Evolutionary conservation across 2,113 vertebrate species (phyloP).

Genomic region (Perccottus glenii): DNA sequence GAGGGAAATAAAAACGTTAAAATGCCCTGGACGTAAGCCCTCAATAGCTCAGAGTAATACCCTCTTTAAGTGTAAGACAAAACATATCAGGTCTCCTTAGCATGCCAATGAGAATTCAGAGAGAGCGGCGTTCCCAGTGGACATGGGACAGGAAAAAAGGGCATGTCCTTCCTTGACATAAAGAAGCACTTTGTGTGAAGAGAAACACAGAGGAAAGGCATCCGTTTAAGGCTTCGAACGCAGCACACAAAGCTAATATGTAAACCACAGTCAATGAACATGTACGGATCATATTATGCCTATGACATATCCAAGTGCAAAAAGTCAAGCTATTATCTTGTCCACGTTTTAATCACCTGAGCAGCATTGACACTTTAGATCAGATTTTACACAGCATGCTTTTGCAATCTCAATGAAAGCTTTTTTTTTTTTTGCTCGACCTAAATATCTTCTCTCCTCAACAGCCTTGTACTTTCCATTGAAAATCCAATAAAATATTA

Average conservation of each 20-base stretch:
- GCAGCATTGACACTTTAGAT: slow-evolving; percentile 48
- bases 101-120: slow-evolving; percentile 72
- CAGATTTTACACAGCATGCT: slow-evolving; percentile 39
- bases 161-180: slow-evolving; percentile 61
- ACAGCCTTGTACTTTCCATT: slow-evolving; percentile 52
- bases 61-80: slow-evolving; percentile 77
- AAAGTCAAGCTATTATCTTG: slow-evolving; percentile 62
- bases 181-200: slow-evolving; percentile 55
- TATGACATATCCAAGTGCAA: slow-evolving; percentile 42
- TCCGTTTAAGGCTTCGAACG: too few species aligned
- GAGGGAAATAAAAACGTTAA: slow-evolving; percentile 58
- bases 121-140: slow-evolving; percentile 49
- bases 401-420: slow-evolving; percentile 67
- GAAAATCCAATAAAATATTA: slow-evolving; percentile 93
- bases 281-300: slow-evolving; percentile 22
- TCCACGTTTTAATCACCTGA: slow-evolving; percentile 59
- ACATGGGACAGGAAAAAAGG: slow-evolving; percentile 44
- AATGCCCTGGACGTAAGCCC: slow-evolving; percentile 76
- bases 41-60: slow-evolving; percentile 73
- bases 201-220: slow-evolving; percentile 37
- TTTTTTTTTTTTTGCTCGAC: slow-evolving; percentile 22
- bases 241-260: neutral
- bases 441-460: slow-evolving; percentile 58
- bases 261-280: too few species aligned
- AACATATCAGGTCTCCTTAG: slow-evolving; percentile 78